Evolutionary conservation across 1,140 invertebrate genomes (phyloP).

Genomic region (Triops cancriformis): DNA sequence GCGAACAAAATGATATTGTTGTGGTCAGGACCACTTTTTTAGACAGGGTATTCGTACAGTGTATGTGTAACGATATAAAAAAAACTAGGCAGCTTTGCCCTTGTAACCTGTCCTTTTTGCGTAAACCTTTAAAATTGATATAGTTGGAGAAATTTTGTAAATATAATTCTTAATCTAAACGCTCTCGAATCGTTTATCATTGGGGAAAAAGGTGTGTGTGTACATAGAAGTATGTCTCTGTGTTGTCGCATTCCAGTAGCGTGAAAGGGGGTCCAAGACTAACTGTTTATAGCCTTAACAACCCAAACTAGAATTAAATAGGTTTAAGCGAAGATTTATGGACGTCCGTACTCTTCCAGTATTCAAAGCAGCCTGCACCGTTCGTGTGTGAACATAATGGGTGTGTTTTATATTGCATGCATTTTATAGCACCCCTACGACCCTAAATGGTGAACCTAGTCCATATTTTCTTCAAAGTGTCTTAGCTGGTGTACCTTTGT

Average conservation of each 20-base stretch:
- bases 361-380: background rate
- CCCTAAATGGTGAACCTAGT: background rate
- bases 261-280: background rate
- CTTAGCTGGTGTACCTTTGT: background rate
- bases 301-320: no score
- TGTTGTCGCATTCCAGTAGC: background rate
- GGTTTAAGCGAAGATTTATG: no score
- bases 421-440: background rate
- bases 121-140: slow-evolving; percentile 11
- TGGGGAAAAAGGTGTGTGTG: background rate
- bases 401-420: background rate
- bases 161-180: slow-evolving; percentile 6
- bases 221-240: background rate
- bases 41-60: slow-evolving; percentile 13
- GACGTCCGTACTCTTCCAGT: no score
- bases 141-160: slow-evolving; percentile 7
- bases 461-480: background rate
- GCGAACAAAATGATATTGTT: slow-evolving; percentile 5
- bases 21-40: slow-evolving; percentile 13
- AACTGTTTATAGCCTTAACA: no score
- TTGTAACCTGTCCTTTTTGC: slow-evolving; percentile 10
- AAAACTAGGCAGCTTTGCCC: slow-evolving; percentile 6
- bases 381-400: background rate
- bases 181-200: background rate
- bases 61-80: slow-evolving; percentile 9